Conservation (phyloP, 2,797 vertebrate genomes). For the Periophthalmus magnuspinnatus region DNA sequence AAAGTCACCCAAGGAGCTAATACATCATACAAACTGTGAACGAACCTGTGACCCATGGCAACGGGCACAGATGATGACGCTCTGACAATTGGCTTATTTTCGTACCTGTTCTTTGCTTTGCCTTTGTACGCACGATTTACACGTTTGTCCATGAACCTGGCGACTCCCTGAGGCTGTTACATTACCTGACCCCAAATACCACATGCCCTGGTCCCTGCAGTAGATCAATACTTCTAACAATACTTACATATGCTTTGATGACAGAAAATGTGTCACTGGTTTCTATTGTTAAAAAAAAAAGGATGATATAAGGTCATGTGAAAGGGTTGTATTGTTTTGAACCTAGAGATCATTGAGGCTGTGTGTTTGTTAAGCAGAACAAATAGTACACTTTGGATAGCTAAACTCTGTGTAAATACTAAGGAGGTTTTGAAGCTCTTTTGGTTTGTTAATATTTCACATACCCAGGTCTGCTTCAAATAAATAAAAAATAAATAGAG, state of each 20-base stretch:
- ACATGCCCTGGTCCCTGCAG: neutral
- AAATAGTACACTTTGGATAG: neutral
- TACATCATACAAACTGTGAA: neutral
- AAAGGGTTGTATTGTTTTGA: neutral
- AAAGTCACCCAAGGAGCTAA: neutral
- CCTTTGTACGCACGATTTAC: neutral
- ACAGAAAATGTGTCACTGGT: neutral
- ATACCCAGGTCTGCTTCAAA: too few relatives aligned
- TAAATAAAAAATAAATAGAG: too few relatives aligned
- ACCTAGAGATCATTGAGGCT: neutral
- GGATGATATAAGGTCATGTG: neutral
- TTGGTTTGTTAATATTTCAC: too few relatives aligned
- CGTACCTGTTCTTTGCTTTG: neutral
- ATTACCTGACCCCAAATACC: conserved; percentile 10
- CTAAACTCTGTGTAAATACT: neutral
- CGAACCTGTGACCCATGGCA: neutral
- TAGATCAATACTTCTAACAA: neutral
- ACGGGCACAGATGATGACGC: neutral
- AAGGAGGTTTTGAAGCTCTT: too few relatives aligned
- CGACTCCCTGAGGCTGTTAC: conserved; percentile 11
- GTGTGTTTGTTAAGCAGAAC: neutral
- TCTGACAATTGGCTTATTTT: neutral
- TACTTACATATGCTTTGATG: neutral
- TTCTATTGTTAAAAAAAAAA: neutral
- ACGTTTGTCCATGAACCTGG: conserved; percentile 19